phyloP scores from a whole-genome alignment of 2,797 vertebrate genomes.

The Austrolebias charrua region DNA sequence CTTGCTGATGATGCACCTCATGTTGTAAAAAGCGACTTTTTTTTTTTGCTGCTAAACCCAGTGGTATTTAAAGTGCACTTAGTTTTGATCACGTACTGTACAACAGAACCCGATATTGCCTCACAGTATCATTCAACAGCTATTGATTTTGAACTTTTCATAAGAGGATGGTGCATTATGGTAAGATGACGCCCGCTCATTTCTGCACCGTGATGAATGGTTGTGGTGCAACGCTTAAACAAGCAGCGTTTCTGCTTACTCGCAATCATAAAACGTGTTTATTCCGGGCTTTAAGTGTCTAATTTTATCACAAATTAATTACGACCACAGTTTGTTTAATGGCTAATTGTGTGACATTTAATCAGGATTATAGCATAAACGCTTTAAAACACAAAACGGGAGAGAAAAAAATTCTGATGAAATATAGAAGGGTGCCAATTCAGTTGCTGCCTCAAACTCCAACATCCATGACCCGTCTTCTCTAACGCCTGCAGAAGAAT shows the following conservation, averaged over 20 bases:
- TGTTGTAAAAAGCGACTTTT: constrained; percentile 35
- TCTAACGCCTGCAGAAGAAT: no score
- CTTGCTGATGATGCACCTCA: constrained; percentile 26
- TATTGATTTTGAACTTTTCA: constrained; percentile 79
- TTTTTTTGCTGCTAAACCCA: constrained; percentile 54
- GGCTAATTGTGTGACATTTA: constrained; percentile 8
- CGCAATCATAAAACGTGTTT: constrained; percentile 40
- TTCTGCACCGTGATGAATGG: constrained; percentile 61
- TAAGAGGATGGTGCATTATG: constrained; percentile 74
- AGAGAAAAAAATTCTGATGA: neutral
- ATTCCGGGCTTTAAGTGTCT: constrained; percentile 34
- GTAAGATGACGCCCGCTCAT: constrained; percentile 71
- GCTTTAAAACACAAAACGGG: constrained; percentile 6
- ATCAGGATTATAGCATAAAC: constrained; percentile 14
- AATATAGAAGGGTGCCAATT: no score
- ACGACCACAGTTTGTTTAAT: constrained; percentile 6
- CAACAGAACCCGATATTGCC: constrained; percentile 66
- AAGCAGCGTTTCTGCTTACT: constrained; percentile 35
- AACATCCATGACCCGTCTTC: no score
- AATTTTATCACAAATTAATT: constrained; percentile 30
- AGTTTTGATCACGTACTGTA: constrained; percentile 70
- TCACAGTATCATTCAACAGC: constrained; percentile 68
- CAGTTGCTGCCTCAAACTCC: neutral
- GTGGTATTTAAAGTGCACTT: constrained; percentile 56
- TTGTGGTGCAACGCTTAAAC: constrained; percentile 34